Conservation (phyloP, 2,797 vertebrate genomes). For the Fistularia commersonii region DNA sequence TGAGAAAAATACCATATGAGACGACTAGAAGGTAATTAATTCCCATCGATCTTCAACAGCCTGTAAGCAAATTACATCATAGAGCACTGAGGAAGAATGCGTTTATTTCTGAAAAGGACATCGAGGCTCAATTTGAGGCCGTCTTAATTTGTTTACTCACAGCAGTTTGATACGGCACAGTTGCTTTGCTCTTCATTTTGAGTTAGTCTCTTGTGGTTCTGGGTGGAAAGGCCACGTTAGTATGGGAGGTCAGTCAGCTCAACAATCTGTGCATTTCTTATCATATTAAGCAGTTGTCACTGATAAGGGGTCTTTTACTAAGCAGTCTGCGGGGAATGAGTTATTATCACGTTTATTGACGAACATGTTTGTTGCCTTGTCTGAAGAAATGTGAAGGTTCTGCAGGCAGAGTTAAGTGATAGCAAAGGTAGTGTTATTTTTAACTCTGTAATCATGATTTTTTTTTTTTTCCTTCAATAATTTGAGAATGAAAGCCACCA, state of each 20-base stretch:
- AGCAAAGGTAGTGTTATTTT: too few species aligned
- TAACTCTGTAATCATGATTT: too few species aligned
- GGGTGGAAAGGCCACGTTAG: conserved; percentile 10
- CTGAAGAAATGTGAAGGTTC: conserved; percentile 15
- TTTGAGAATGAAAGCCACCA: too few species aligned
- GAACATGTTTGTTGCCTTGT: not conserved
- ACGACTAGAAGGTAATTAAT: too few species aligned
- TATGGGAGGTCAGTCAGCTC: conserved; percentile 24
- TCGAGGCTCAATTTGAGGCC: not conserved
- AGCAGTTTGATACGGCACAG: conserved; percentile 24
- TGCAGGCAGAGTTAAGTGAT: conserved; percentile 7
- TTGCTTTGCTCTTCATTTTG: conserved; percentile 8
- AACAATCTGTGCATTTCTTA: conserved; percentile 40
- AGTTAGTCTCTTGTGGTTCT: conserved; percentile 13
- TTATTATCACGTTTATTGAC: conserved; percentile 20
- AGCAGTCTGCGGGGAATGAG: conserved; percentile 14
- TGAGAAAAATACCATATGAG: too few species aligned
- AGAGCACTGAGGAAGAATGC: conserved; percentile 3
- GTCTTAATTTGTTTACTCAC: conserved; percentile 8
- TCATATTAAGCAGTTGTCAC: conserved; percentile 49
- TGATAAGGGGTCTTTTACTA: conserved; percentile 11
- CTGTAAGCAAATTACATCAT: too few species aligned
- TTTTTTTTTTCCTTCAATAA: too few species aligned
- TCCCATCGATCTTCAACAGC: too few species aligned
- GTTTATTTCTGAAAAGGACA: not conserved